Conservation (phyloP, 2,113 vertebrate species). For the Gallinago jamesoni region DNA sequence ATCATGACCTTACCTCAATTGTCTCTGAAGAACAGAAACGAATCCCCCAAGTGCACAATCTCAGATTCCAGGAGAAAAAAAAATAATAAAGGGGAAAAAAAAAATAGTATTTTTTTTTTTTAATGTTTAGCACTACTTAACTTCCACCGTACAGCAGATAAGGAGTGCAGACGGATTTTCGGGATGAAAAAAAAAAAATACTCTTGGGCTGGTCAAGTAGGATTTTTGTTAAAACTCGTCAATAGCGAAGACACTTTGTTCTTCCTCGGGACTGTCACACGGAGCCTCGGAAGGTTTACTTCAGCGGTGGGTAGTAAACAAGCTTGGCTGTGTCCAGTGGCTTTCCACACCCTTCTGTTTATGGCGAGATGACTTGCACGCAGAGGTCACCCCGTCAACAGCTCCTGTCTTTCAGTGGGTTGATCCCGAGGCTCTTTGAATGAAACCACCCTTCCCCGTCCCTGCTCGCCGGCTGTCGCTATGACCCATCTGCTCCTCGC, state of each 20-base stretch:
- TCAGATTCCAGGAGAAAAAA: conserved; percentile 12
- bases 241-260: conserved; percentile 68
- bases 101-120: neutral
- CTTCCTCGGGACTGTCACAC: conserved; percentile 53
- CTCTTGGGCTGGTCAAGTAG: neutral
- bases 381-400: conserved; percentile 79
- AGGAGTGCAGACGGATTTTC: neutral
- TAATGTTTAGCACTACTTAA: conserved; percentile 32
- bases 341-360: conserved; percentile 81
- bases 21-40: conserved; percentile 54
- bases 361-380: conserved; percentile 80
- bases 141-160: conserved; percentile 30
- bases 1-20: conserved; percentile 71
- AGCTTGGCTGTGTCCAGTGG: conserved; percentile 74
- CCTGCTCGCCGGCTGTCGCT: conserved; percentile 71
- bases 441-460: conserved; percentile 65
- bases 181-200: neutral
- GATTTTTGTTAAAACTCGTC: conserved; percentile 43
- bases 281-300: conserved; percentile 36
- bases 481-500: conserved; percentile 69
- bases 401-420: conserved; percentile 74
- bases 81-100: no score
- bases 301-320: conserved; percentile 75
- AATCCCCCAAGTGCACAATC: conserved; percentile 7
- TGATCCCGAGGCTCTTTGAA: conserved; percentile 72